A percentile compares a stretch with the other conserved stretches of the same genome.
Evolutionary conservation across 1,140 invertebrate species (phyloP).

Genomic region (Drosophila athabasca): DNA sequence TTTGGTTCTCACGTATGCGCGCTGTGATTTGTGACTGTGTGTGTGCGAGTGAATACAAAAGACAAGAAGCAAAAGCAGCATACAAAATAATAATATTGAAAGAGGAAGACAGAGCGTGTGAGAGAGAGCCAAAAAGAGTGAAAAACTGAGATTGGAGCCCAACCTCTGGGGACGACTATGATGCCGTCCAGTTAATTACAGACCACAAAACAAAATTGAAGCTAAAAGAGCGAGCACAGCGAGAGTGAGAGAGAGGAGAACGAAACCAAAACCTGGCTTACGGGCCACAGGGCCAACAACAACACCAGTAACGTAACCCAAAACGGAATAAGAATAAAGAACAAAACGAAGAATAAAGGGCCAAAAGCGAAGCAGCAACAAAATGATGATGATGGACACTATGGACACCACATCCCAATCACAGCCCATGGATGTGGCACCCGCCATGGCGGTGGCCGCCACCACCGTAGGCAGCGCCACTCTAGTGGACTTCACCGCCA

Average conservation of each 20-base stretch:
- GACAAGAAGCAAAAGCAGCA: conserved; percentile 49
- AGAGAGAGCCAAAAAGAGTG: conserved; percentile 23
- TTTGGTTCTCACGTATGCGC: conserved; percentile 60
- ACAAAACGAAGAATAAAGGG: conserved; percentile 24
- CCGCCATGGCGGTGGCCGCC: conserved; percentile 67
- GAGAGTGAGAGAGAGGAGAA: conserved; percentile 28
- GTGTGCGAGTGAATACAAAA: conserved; percentile 58
- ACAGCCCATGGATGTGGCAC: conserved; percentile 72
- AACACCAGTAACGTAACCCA: not conserved
- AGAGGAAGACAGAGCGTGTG: conserved; percentile 20
- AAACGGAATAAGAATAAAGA: conserved; percentile 14
- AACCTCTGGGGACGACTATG: conserved; percentile 35
- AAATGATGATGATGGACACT: conserved; percentile 83
- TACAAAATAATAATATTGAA: conserved; percentile 80
- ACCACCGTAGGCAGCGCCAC: conserved; percentile 51
- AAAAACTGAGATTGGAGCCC: conserved; percentile 30
- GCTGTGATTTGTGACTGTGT: conserved; percentile 61
- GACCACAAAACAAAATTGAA: conserved; percentile 72
- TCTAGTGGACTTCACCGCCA: conserved; percentile 65
- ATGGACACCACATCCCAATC: conserved; percentile 56
- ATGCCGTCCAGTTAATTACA: conserved; percentile 68
- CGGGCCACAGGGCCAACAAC: conserved; percentile 4
- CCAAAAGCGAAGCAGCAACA: conserved; percentile 25
- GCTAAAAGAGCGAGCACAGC: conserved; percentile 39
- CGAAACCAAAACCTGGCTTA: conserved; percentile 57